Base-by-base conservation (phyloP, 2,113 vertebrate genomes). In the Anhinga anhinga region DNA sequence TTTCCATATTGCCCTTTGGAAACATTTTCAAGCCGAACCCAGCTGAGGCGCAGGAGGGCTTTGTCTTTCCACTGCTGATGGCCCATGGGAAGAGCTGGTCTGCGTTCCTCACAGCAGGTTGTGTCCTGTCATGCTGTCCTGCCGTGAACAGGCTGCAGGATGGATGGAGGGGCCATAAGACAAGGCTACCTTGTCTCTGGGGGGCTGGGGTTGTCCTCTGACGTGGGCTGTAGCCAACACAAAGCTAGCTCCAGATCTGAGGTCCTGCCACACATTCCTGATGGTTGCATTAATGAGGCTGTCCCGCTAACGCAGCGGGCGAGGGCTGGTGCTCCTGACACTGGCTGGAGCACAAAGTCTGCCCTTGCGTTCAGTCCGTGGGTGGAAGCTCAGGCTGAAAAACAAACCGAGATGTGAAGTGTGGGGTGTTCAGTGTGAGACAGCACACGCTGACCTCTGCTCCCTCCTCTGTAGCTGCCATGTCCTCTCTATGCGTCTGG, bases 401-500 rank as follows among this genome's bases (percentile, higher is more conserved):
- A 73, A 18, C 69, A 56, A 72, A 44, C 4, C 7, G 45, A 19
- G 0, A 0, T 11, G 1, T 49, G 6, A 8, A 18, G 5, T 1
- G 4, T 16, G 18, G 6, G 5, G 20, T 10, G 21, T 16, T 58
- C 1, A 21, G n/a, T 34, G 14, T 14, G 78, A 36, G 47, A 8
- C 2, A 1, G 47, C 8, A 10, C 19, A 1, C 1, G 0, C 15
- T 40, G 62, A 10, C 30, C 38, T 66, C 34, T 32, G 5, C 5
- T 53, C 8, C 42, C 18, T 80, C 55, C 29, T 34, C 40, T 18
- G 10, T 1, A 29, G 72, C 72, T 69, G 36, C 44, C 52, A 15
- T 1, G 0, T 55, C 38, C 65, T 23, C 34, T 15, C 16, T 0
- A 0, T 7, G 20, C 8, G 15, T 29, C 40, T 49, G 70, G 72